Percentiles rank a stretch among this genome's conserved stretches.
phyloP scores from a whole-genome alignment of 1,140 invertebrate species.

The Agraylea sexmaculata region DNA sequence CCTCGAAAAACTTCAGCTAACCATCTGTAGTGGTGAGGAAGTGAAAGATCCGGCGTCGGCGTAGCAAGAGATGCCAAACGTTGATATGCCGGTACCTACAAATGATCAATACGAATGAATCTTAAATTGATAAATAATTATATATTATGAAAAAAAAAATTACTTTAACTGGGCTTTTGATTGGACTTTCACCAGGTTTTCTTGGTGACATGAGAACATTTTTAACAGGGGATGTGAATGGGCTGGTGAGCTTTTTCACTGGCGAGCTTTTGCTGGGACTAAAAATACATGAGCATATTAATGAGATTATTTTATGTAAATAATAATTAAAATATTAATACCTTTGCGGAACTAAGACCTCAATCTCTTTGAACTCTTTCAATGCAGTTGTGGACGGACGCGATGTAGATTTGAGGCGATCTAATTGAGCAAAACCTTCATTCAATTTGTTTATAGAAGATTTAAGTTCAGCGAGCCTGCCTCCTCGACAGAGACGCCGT shows the following conservation, averaged over 20 bases:
- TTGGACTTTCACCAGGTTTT: slow-evolving; percentile 44
- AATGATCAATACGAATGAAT: slow-evolving; percentile 7
- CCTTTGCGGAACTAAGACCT: slow-evolving; percentile 61
- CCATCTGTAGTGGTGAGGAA: slow-evolving; percentile 73
- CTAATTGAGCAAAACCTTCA: slow-evolving; percentile 42
- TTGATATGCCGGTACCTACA: slow-evolving; percentile 44
- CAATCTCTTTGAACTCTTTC: slow-evolving; percentile 57
- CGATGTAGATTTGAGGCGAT: slow-evolving; percentile 28
- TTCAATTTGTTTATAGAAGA: slow-evolving; percentile 47
- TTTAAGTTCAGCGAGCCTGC: slow-evolving; percentile 52
- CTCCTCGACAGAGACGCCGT: slow-evolving; percentile 48
- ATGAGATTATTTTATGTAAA: too few relatives aligned
- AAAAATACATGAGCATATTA: too few relatives aligned
- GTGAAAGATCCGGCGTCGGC: slow-evolving; percentile 47
- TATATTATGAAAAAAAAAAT: slow-evolving; percentile 8
- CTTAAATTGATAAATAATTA: not conserved
- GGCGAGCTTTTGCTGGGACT: slow-evolving; percentile 47
- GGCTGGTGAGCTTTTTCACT: slow-evolving; percentile 28
- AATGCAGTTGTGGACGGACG: slow-evolving; percentile 37
- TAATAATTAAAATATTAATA: slow-evolving; percentile 32
- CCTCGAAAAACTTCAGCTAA: slow-evolving; percentile 72
- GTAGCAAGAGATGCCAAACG: slow-evolving; percentile 48
- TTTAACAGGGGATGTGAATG: slow-evolving; percentile 23
- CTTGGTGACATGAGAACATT: slow-evolving; percentile 36
- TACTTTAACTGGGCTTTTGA: slow-evolving; percentile 43